Base-by-base conservation (phyloP, 1,140 invertebrate species). In the Pseudomyrmex cubaensis region DNA sequence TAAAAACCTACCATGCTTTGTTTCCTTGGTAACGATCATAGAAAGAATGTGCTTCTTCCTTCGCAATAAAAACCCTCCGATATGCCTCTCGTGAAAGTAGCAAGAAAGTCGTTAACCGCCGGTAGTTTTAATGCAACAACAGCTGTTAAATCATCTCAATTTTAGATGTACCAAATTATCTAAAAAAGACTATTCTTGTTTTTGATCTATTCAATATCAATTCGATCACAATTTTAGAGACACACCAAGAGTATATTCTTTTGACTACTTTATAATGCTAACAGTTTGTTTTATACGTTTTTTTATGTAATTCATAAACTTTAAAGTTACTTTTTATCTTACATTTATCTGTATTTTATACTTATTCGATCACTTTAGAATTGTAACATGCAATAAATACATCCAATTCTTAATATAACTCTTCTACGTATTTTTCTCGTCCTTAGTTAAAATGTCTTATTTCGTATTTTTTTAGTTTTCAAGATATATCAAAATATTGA, bases 11-110 rank as follows among this genome's bases (percentile, higher is more conserved):
- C 52, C 8, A 69, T 48, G 63, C 25, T 82, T 46, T 63, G 86
- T 88, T 87, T 73, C 86, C 87, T 87, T 88, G 87, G 86, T 77
- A 88, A 88, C 87, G 75, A 87, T 84, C 83, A 48, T 35, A 25
- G 72, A 77, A 70, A 25, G 72, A 77, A 70, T 46, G 10, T 59
- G 62, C 20, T 75, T 85, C 52, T 66, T 80, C 22, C 62, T 22
- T 20, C 46, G 86, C 44, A 87, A 70, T 85, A 61, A 88, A 88
- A 64, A 70, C 85, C 82, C 57, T 64, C 56, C 63, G 70, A 84
- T 84, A 84, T 80, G 76, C 82, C 66, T 82, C 72, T 57, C 70
- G 15, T 87, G 64, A 63, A 72, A 87, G 64, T 72, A 22, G 13
- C 46, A 67, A 62, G 52, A n/a, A 73, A 52, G 57, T 62, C 62